These are phyloP conservation scores for Coenobita brevimanus DNA, from an alignment of 1,140 invertebrate genomes.

Conservation along the genomic window DNA sequence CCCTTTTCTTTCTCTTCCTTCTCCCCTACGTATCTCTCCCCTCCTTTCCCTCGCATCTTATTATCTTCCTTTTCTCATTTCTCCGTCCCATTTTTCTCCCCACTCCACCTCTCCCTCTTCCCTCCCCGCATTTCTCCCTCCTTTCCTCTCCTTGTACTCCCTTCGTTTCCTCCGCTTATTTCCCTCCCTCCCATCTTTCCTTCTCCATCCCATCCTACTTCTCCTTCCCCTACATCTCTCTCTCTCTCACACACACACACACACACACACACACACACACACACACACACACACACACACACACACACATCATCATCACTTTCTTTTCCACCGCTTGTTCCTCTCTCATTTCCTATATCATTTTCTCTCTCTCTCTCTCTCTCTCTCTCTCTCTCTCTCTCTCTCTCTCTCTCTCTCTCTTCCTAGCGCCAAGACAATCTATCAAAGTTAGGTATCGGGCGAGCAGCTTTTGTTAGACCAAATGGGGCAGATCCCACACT, in stretches of 20 bases:
- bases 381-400: neutral
- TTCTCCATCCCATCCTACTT: neutral
- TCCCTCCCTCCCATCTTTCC: neutral
- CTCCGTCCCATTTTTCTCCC: neutral
- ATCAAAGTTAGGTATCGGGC: constrained; percentile 58
- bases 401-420: neutral
- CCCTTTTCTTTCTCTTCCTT: neutral
- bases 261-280: too few species aligned
- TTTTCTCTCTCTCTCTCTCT: neutral
- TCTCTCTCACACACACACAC: neutral
- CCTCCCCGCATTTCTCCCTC: neutral
- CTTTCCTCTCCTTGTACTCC: neutral
- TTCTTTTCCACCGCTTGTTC: neutral
- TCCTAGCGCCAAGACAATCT: constrained; percentile 32
- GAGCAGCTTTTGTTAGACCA: constrained; percentile 48
- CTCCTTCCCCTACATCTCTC: neutral
- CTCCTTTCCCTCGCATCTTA: neutral
- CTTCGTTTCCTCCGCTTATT: neutral
- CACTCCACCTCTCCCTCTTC: neutral
- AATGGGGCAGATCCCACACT: constrained; percentile 58
- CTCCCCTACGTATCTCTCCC: neutral
- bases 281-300: too few species aligned
- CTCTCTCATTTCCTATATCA: constrained; percentile 1
- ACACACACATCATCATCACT: neutral
- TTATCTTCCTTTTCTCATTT: neutral